Conservation (phyloP, 2,888 invertebrate genomes). For the Cabera pusaria region DNA sequence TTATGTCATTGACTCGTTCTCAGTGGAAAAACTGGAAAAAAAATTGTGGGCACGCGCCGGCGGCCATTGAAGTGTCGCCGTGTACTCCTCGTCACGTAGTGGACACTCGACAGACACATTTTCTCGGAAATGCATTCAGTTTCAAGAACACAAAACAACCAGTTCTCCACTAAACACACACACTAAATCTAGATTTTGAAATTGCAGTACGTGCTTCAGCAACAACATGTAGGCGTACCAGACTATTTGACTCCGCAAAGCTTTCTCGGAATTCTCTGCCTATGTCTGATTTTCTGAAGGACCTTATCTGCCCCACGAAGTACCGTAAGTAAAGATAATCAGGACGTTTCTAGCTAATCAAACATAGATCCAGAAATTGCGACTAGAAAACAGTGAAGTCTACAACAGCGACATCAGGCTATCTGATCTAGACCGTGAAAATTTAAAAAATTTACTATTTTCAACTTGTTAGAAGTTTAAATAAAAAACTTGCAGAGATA, state of each 20-base stretch:
- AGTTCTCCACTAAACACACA: conserved; percentile 56
- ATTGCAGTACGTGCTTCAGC: conserved; percentile 65
- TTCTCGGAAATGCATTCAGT: conserved; percentile 66
- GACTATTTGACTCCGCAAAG: conserved; percentile 42
- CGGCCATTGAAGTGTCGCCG: conserved; percentile 60
- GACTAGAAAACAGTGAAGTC: conserved; percentile 21
- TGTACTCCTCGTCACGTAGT: conserved; percentile 58
- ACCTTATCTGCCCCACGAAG: conserved; percentile 27
- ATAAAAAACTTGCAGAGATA: conserved; percentile 1
- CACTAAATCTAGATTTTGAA: conserved; percentile 71
- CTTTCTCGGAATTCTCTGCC: conserved; percentile 44
- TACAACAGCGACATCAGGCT: conserved; percentile 6
- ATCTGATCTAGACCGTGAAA: conserved; percentile 11
- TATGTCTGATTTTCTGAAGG: conserved; percentile 43
- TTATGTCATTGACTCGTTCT: conserved; percentile 28
- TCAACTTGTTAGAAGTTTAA: conserved; percentile 9
- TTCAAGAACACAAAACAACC: conserved; percentile 54
- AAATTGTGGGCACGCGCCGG: conserved; percentile 45
- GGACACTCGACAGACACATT: conserved; percentile 46
- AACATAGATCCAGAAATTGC: conserved; percentile 28
- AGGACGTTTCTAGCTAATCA: conserved; percentile 29
- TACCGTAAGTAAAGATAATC: conserved; percentile 32
- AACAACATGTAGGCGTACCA: conserved; percentile 51
- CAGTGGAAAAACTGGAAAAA: conserved; percentile 57
- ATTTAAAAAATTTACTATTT: conserved; percentile 14